These are phyloP conservation scores for Megalops atlanticus DNA, from an alignment of 2,113 vertebrate species.

Conservation along the genomic window DNA sequence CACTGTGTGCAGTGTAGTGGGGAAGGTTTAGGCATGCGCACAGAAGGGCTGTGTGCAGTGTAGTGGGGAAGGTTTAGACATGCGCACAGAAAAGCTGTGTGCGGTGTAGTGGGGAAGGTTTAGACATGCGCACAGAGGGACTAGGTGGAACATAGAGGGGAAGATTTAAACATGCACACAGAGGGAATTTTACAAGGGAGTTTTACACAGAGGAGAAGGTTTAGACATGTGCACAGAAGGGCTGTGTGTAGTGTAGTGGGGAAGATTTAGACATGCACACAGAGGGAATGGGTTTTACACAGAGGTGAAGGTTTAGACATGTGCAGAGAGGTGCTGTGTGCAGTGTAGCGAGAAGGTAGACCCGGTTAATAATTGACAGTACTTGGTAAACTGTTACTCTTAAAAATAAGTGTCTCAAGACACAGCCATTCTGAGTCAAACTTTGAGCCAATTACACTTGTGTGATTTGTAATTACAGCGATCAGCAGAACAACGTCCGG, in stretches of 20 bases:
- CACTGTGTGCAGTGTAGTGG: neutral
- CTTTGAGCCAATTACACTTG: conserved; percentile 11
- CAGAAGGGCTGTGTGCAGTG: neutral
- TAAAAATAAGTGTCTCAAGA: neutral
- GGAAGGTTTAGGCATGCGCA: neutral
- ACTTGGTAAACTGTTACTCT: conserved; percentile 20
- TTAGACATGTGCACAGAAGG: too few species aligned
- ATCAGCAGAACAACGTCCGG: conserved; percentile 2
- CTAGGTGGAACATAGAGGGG: neutral
- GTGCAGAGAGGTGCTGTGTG: neutral
- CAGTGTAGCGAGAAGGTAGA: neutral
- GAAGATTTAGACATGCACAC: too few species aligned
- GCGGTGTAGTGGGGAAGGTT: neutral
- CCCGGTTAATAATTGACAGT: conserved; percentile 25
- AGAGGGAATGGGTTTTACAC: too few species aligned
- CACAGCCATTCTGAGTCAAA: neutral
- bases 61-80: neutral
- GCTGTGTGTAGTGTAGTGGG: too few species aligned
- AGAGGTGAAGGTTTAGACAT: neutral
- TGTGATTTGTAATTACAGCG: conserved; percentile 29
- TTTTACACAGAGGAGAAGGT: too few species aligned
- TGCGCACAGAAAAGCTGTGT: neutral
- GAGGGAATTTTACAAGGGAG: too few species aligned
- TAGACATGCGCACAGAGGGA: neutral
- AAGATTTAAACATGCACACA: neutral